Evolutionary conservation across 1,140 invertebrate genomes (phyloP).

Genomic region (Drosophila auraria): DNA sequence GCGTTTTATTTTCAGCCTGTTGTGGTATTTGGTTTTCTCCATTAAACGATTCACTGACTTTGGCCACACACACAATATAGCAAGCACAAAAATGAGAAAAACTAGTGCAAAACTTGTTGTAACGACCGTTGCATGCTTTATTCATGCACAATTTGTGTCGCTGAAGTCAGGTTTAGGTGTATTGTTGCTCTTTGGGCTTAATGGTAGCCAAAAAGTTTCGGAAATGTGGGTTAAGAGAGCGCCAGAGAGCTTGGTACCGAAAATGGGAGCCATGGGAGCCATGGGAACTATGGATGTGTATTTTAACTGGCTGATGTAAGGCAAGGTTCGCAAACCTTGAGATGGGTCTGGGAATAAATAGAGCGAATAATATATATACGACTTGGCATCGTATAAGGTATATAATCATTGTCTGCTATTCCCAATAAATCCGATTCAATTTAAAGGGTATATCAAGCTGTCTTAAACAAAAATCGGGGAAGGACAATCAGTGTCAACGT

Average conservation of each 20-base stretch:
- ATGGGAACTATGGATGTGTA: constrained; percentile 2
- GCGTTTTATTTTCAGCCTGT: constrained; percentile 29
- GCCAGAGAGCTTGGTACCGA: constrained; percentile 25
- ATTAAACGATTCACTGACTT: constrained; percentile 55
- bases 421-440: neutral
- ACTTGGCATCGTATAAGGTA: neutral
- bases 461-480: neutral
- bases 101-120: constrained; percentile 50
- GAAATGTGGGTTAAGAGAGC: constrained; percentile 37
- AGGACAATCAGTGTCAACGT: too few species aligned
- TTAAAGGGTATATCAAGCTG: neutral
- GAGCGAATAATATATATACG: neutral
- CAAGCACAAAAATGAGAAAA: constrained; percentile 33
- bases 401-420: neutral
- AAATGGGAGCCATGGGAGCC: constrained; percentile 26
- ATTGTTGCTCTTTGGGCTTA: neutral
- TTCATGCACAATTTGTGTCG: constrained; percentile 60
- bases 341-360: neutral
- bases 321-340: constrained; percentile 2
- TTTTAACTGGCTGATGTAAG: constrained; percentile 3
- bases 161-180: constrained; percentile 23
- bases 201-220: neutral
- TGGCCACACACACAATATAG: constrained; percentile 46
- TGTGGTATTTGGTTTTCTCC: constrained; percentile 35
- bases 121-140: constrained; percentile 47